A percentile compares a stretch with the other conserved stretches of the same genome.
phyloP scores from a whole-genome alignment of 1,140 invertebrate genomes.

The Lasaia peninsularis region DNA sequence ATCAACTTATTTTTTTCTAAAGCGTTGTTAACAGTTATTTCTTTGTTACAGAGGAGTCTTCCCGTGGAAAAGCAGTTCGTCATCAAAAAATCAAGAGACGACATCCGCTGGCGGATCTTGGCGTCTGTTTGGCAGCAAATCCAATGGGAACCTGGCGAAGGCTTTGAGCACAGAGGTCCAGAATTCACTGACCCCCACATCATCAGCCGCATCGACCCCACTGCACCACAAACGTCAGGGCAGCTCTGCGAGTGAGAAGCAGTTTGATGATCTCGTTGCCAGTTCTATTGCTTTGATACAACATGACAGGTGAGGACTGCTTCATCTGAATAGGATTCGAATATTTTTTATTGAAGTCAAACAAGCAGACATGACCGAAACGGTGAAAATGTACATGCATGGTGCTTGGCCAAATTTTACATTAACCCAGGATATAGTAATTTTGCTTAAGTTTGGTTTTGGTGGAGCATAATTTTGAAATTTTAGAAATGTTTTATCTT shows the following conservation, averaged over 20 bases:
- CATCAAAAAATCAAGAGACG: conserved; percentile 46
- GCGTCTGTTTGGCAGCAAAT: conserved; percentile 63
- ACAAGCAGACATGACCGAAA: too few species aligned
- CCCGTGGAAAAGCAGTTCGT: conserved; percentile 78
- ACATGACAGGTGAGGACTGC: conserved; percentile 73
- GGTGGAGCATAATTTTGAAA: too few species aligned
- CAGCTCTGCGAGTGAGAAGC: conserved; percentile 71
- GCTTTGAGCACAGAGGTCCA: conserved; percentile 39
- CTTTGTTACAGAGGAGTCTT: conserved; percentile 81
- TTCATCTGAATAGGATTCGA: background rate
- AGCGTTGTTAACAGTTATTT: conserved; percentile 18
- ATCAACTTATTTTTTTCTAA: background rate
- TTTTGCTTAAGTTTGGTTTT: too few species aligned
- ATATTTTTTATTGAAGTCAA: too few species aligned
- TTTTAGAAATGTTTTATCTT: too few species aligned
- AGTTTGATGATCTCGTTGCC: conserved; percentile 78
- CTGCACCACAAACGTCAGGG: conserved; percentile 69
- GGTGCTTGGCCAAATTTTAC: too few species aligned
- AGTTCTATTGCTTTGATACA: conserved; percentile 82
- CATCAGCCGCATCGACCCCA: conserved; percentile 63
- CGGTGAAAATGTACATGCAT: too few species aligned
- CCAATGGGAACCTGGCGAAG: conserved; percentile 52
- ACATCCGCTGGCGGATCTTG: conserved; percentile 33
- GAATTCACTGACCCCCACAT: conserved; percentile 54
- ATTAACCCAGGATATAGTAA: too few species aligned